phyloP scores from a whole-genome alignment of 2,888 invertebrate species.

The Rotaria sp. region DNA sequence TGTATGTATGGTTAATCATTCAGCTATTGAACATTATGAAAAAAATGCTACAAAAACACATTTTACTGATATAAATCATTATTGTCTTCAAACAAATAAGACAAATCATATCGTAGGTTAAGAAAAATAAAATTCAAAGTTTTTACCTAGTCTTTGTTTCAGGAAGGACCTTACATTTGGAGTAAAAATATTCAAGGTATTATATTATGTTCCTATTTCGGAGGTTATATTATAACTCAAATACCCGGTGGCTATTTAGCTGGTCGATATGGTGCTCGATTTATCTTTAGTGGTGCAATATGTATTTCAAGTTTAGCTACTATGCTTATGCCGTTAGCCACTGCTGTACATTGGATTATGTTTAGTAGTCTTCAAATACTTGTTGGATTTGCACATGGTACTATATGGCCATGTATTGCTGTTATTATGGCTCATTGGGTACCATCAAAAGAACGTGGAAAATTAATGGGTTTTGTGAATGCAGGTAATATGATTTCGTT shows the following conservation, averaged over 20 bases:
- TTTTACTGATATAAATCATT: no score
- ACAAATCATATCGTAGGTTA: no score
- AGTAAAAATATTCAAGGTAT: conserved; percentile 33
- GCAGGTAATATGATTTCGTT: neutral
- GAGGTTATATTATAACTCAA: conserved; percentile 38
- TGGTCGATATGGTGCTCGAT: conserved; percentile 32
- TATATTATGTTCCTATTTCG: conserved; percentile 31
- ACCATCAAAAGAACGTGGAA: conserved; percentile 32
- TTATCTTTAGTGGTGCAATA: conserved; percentile 5
- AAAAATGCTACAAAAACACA: neutral
- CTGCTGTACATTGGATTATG: conserved; percentile 20
- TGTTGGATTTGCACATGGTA: conserved; percentile 36
- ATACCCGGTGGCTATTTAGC: conserved; percentile 36
- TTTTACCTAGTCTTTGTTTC: no score
- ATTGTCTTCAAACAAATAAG: no score
- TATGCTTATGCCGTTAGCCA: conserved; percentile 32
- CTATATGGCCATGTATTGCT: conserved; percentile 37
- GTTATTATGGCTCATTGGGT: conserved; percentile 35
- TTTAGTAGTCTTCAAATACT: conserved; percentile 29
- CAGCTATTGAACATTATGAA: conserved; percentile 21
- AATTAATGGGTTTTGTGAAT: conserved; percentile 35
- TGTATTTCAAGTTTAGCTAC: conserved; percentile 30
- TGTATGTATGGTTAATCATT: conserved; percentile 41
- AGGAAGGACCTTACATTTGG: conserved; percentile 38
- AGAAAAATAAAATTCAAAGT: no score